Base-by-base conservation (phyloP, 2,888 invertebrate species). In the Cylindroiulus punctatus region DNA sequence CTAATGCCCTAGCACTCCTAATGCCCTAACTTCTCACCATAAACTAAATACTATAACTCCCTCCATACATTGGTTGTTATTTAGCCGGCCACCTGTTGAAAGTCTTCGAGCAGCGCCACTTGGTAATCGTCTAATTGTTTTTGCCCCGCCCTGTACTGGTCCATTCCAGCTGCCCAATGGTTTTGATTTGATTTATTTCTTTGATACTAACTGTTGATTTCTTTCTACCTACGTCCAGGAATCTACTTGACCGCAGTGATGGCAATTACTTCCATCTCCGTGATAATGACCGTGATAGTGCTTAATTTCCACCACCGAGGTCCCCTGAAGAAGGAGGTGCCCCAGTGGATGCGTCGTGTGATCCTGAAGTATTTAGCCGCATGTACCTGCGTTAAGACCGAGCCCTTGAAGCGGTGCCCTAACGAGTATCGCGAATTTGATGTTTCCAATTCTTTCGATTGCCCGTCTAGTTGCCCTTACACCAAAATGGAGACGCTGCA, bases 281-380 rank as follows among this genome's bases (percentile, higher is more conserved):
- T 89, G 87, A 92, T 92, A 86, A 91, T 92, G 91, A 92, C 92
- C 2, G 92, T 92, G 84, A 91, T 92, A 87, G 93, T 93, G 4
- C 90, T 93, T 26, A 93, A 93, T 89, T 92, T 93, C 86, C 93
- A 93, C 88, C 93, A 93, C 89, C 90, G 93, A 85, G 92, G 92
- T 8, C 92, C 92, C 17, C 90, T 91, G 88, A 91, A 92, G 88
- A 90, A 90, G 81, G 90, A 91, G 86, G 91, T 93, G 19, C 92
- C 93, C 2, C 87, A 88, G 44, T 92, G 92, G 92, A 89, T 92
- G 83, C 89, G 91, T 26, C 87, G 88, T 44, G 81, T 91, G 40
- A 88, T 88, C 36, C 85, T 88, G n/a, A 84, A 88, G 44, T 83
- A 87, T 82, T 87, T 88, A 85, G 88, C 88, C 85, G 76, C 87